Base-by-base conservation (phyloP, 53 echinoderm and acorn worm species). In the Henricia sp. region DNA sequence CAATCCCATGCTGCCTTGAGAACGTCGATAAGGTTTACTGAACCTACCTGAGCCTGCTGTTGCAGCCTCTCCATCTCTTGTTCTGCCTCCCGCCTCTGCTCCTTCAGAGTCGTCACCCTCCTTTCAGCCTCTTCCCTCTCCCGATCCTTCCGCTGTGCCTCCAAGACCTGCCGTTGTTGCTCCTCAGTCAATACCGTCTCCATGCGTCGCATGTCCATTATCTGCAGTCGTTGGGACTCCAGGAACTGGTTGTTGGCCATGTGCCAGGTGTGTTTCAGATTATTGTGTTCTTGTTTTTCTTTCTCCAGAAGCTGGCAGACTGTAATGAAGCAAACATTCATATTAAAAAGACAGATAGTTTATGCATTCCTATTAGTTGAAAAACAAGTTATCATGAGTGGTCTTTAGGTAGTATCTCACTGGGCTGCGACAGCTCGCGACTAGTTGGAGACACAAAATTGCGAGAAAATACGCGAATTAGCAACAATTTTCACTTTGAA, bases 181-280 rank as follows among this genome's bases (percentile, higher is more conserved):
- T 99, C 99, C 83, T 94, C 93, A 3, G 90, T 92, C 89, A 99
- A 72, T 36, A 99, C 99, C 46, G 54, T 86, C 88, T 94, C 94
- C 89, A 99, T 71, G 4, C 99, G 85, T 30, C 94, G 82, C 92
- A 99, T 92, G 74, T 99, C 99, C 90, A 92, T 99, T 91, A 99
- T 94, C 82, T 93, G 93, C 27, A 99, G 88, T 19, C 94, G 50
- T 30, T 94, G 99, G 0, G 92, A 90, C 54, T 94, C 94, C n/a
- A 92, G 75, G 87, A 92, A 94, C 77, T 91, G 94, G 63, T 94
- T 90, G 72, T 94, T 99, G 40, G 99, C 99, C 94, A 99, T 99
- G 74, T 99, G 92, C 99, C 99, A 99, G 11, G 99, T 99, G 48
- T 93, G 90, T 88, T 90, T 89, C 41, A 99, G 87, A 34, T 88